Base-by-base conservation (phyloP, 2,888 invertebrate species). In the Mythimna loreyi region DNA sequence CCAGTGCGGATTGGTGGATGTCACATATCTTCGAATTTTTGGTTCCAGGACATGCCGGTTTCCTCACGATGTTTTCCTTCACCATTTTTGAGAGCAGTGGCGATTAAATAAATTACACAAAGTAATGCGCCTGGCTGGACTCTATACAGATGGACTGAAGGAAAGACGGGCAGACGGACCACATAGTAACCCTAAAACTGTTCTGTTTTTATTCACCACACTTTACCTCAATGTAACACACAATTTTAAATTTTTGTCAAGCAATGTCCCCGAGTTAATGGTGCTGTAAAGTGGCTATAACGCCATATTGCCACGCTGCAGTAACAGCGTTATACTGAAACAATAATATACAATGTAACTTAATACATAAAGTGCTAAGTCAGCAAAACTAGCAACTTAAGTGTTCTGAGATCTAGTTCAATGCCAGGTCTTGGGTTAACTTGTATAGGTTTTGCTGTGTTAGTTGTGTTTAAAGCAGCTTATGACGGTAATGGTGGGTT, bases 231-330 rank as follows among this genome's bases (percentile, higher is more conserved):
- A 4, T 58, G 16, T 6, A 28, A 19, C 58, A 56, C 50, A 64
- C 57, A 55, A 71, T 66, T 71, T 75, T 71, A 71, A 79, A 68
- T 66, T 68, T 62, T 28, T 69, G 68, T 50, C 62, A 75, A 63
- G 49, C 61, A 25, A 55, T 58, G 57, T 59, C 67, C 30, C 21
- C 6, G 50, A 56, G 67, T 73, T 73, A 71, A 67, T 50, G 66
- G 52, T n/a, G 66, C 43, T 19, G 28, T 81, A 80, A 82, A 68
- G 64, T 47, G 21, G n/a, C 11, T 9, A 6, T 55, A 67, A 6
- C 11, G 47, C 45, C 25, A n/a, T 53, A 47, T 19, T 45, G 33
- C 58, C 45, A 47, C 43, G 49, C 43, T 61, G 61, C 49, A 64
- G 40, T 50, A 23, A 62, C 64, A 56, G n/a, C n/a, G 45, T 50